A percentile compares a stretch with the other conserved stretches of the same genome.
Evolutionary conservation across 2,888 invertebrate genomes (phyloP).

Genomic region (Zelleria hepariella): DNA sequence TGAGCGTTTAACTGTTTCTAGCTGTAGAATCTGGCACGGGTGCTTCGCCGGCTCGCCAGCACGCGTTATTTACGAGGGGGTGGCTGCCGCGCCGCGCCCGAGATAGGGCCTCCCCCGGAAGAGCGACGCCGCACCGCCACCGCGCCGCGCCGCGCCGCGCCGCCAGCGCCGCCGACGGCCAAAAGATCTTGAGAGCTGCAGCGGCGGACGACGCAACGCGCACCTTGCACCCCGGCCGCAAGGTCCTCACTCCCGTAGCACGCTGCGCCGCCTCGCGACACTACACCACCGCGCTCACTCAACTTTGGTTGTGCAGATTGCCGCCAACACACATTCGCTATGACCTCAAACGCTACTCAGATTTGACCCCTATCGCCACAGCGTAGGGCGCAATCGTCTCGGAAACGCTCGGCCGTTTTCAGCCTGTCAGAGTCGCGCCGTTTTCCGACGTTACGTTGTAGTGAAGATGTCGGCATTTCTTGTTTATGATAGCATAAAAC

Average conservation of each 20-base stretch:
- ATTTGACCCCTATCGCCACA: conserved; percentile 50
- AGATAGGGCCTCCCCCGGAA: conserved; percentile 68
- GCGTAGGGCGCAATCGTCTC: conserved; percentile 39
- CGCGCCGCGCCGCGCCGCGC: conserved; percentile 23
- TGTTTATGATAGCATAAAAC: conserved; percentile 61
- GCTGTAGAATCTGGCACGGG: conserved; percentile 72
- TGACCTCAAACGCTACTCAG: conserved; percentile 33
- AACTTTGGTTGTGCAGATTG: conserved; percentile 59
- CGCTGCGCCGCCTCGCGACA: conserved; percentile 6
- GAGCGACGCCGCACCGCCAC: conserved; percentile 39
- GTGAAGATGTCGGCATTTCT: conserved; percentile 54
- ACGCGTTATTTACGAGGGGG: conserved; percentile 71
- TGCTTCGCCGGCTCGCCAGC: conserved; percentile 71
- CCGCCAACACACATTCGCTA: conserved; percentile 49
- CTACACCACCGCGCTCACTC: conserved; percentile 45
- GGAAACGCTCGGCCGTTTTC: conserved; percentile 33
- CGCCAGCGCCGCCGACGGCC: conserved; percentile 21
- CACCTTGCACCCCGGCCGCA: conserved; percentile 18
- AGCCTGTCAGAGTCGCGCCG: conserved; percentile 31
- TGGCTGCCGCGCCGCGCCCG: conserved; percentile 54
- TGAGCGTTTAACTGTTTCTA: conserved; percentile 73
- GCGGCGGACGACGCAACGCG: background rate
- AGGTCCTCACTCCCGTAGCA: conserved; percentile 18
- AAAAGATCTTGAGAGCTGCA: conserved; percentile 15
- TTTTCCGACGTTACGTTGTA: conserved; percentile 49